phyloP scores from a whole-genome alignment of 2,797 vertebrate genomes.

The Pelochelys cantorii region DNA sequence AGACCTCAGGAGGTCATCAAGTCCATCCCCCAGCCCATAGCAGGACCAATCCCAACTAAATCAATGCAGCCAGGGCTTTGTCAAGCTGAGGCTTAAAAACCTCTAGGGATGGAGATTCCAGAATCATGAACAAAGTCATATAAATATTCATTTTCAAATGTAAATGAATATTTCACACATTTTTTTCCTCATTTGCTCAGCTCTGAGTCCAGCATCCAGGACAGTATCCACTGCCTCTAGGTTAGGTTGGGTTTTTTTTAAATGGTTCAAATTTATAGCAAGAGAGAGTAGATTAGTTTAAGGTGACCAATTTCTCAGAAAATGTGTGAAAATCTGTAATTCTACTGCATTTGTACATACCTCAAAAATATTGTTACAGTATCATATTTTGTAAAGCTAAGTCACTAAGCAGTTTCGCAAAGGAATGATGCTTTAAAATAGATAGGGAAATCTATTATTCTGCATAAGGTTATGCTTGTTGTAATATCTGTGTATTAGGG shows the following conservation, averaged over 20 bases:
- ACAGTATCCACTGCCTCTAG: not conserved
- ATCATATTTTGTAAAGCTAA: not conserved
- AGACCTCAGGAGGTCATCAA: too few species aligned
- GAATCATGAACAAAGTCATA: not conserved
- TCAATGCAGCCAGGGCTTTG: too few species aligned
- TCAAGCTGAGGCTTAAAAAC: too few species aligned
- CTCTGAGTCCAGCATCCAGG: not conserved
- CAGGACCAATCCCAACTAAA: too few species aligned
- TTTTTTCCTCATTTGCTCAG: not conserved
- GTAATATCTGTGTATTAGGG: not conserved
- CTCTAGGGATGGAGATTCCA: too few species aligned
- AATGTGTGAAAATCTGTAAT: not conserved
- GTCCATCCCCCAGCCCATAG: too few species aligned
- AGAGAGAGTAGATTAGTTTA: not conserved
- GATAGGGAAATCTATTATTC: not conserved
- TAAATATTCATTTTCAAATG: not conserved
- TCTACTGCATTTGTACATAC: not conserved
- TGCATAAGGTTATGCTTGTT: not conserved
- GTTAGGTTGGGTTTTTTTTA: not conserved
- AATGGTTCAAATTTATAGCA: not conserved
- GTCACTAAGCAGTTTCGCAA: not conserved
- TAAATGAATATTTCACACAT: not conserved
- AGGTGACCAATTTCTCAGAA: not conserved
- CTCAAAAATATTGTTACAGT: not conserved
- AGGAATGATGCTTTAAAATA: not conserved